Evolutionary conservation across 2,797 vertebrate species (phyloP).

Genomic region (Avahi laniger): DNA sequence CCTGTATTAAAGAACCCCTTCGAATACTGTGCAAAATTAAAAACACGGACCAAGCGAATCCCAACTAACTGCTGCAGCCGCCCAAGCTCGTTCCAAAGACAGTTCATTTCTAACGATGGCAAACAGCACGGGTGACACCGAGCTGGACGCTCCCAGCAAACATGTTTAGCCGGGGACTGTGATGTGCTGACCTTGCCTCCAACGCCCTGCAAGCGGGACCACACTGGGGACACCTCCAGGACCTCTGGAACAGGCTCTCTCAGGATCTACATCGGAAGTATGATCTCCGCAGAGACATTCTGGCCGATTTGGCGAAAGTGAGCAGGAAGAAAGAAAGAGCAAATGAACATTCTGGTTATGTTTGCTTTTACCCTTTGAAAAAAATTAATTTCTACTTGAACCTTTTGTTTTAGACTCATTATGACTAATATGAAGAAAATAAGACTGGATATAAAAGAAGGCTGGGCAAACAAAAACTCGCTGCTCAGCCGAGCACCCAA

Average conservation of each 20-base stretch:
- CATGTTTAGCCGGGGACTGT: rapidly evolving
- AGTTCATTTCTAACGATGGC: too few species aligned
- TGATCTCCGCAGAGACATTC: background rate
- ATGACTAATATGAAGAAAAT: background rate
- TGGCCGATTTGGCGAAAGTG: background rate
- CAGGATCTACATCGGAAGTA: rapidly evolving
- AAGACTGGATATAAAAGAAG: background rate
- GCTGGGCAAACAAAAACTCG: background rate
- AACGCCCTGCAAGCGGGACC: rapidly evolving
- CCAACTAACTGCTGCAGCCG: rapidly evolving
- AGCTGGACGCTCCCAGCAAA: rapidly evolving
- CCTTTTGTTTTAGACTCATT: background rate
- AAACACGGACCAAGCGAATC: background rate
- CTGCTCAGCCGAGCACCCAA: background rate
- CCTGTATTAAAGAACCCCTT: background rate
- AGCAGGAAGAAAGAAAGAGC: background rate
- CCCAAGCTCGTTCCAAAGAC: background rate
- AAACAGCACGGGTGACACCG: rapidly evolving
- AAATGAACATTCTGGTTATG: rapidly evolving
- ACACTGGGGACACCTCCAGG: background rate
- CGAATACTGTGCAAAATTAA: too few species aligned
- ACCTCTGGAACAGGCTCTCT: background rate
- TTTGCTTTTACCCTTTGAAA: background rate
- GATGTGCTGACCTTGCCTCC: rapidly evolving
- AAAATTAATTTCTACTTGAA: background rate